Evolutionary conservation across 2,888 invertebrate species (phyloP).

Genomic region (Nomada fucata): DNA sequence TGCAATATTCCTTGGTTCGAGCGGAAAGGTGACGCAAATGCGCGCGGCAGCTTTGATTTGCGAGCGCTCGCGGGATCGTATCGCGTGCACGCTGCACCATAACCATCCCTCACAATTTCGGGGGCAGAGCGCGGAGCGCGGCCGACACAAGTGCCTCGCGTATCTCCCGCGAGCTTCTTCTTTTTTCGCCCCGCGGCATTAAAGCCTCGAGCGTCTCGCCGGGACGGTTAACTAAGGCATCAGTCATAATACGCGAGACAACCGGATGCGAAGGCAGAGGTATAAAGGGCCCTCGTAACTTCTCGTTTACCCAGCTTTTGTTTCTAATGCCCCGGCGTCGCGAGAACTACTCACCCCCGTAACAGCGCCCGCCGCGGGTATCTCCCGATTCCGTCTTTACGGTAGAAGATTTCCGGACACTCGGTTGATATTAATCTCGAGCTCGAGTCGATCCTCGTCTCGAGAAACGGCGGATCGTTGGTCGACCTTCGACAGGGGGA

Average conservation of each 20-base stretch:
- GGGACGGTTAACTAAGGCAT: slow-evolving; percentile 76
- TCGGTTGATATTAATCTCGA: not conserved
- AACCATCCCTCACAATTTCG: slow-evolving; percentile 73
- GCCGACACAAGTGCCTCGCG: slow-evolving; percentile 65
- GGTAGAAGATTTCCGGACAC: slow-evolving; percentile 47
- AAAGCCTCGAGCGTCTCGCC: slow-evolving; percentile 60
- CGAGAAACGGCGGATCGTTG: not conserved
- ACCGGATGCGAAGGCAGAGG: slow-evolving; percentile 77
- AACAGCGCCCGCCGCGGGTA: slow-evolving; percentile 70
- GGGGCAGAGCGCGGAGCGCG: slow-evolving; percentile 27
- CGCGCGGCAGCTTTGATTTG: slow-evolving; percentile 62
- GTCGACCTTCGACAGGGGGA: not conserved
- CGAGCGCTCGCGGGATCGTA: slow-evolving; percentile 62
- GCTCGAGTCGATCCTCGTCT: not conserved
- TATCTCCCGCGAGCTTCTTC: slow-evolving; percentile 64
- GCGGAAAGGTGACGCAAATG: slow-evolving; percentile 47
- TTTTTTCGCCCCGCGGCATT: slow-evolving; percentile 54
- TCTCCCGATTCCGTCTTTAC: slow-evolving; percentile 79
- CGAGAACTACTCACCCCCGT: slow-evolving; percentile 66
- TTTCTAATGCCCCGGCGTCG: slow-evolving; percentile 70
- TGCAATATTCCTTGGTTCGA: slow-evolving; percentile 29
- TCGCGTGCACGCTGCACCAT: slow-evolving; percentile 63
- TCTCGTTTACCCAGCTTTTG: slow-evolving; percentile 79
- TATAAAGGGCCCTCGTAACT: slow-evolving; percentile 79
- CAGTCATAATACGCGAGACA: slow-evolving; percentile 83